Base-by-base conservation (phyloP, 2,113 vertebrate genomes). In the Anolis sagrei region DNA sequence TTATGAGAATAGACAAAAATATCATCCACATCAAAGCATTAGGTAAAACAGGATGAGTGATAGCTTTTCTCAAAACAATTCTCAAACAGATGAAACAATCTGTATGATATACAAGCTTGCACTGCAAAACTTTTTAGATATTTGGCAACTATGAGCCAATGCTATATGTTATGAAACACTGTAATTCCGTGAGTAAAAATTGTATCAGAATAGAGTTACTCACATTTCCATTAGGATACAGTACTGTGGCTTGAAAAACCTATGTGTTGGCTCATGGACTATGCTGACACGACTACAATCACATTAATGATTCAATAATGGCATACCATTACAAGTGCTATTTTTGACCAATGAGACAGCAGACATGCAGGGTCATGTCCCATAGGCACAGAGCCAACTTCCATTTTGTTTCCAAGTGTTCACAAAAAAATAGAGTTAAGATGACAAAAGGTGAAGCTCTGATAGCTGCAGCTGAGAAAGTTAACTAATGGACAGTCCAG, bases 1-100 rank as follows among this genome's bases (percentile, higher is more conserved):
- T 73, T 29, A 51, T 88, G 44, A 95, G 87, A 87, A 76, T 34
- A 84, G 86, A 1, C 85, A 78, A 54, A 87, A 83, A 86, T 81
- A 36, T 78, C 72, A 44, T 81, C 16, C 76, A 86, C 80, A 79
- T 81, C 1, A 86, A 87, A 90, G 61, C 0, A 87, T 79, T 49
- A 84, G 58, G 29, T 84, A 73, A 66, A 66, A 27, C 54, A 39
- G 7, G 79, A 18, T 78, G 88, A 76, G 32, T 82, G 5, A 86
- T 78, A 16, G 66, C 19, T 36, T 1, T 1, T 82, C 6, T 69
- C 19, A 81, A 68, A 7, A 1, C 0, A 90, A 29, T 39, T 34
- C 34, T 87, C 75, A 78, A 78, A 82, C 76, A 79, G 48, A 51
- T 74, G 73, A 1, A 70, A 0, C 69, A 34, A 7, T 61, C 73